Conservation (phyloP, 1,140 invertebrate species). For the Gerris buenoi region DNA sequence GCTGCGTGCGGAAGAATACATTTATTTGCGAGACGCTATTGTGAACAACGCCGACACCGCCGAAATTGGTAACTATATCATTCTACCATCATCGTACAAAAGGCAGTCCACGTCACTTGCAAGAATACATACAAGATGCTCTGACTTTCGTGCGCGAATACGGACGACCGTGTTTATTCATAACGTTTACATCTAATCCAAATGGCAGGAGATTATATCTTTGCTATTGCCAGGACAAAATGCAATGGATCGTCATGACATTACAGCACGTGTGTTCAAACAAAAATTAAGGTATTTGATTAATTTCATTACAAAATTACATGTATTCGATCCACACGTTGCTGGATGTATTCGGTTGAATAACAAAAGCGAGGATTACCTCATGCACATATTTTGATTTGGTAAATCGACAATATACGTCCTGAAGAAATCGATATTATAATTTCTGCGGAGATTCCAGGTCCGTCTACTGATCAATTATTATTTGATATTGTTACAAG, state of each 20-base stretch:
- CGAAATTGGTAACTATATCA: conserved; percentile 22
- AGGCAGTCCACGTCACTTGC: conserved; percentile 30
- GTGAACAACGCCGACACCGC: conserved; percentile 13
- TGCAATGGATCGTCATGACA: conserved; percentile 27
- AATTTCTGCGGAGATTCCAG: conserved; percentile 38
- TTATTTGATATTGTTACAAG: conserved; percentile 30
- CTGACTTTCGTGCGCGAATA: conserved; percentile 11
- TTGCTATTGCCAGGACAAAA: conserved; percentile 23
- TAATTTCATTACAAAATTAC: conserved; percentile 17
- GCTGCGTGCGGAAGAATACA: conserved; percentile 33
- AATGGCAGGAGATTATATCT: conserved; percentile 25
- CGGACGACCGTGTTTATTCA: conserved; percentile 22
- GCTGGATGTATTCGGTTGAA: too few species aligned
- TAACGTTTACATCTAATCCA: conserved; percentile 33
- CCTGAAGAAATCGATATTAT: conserved; percentile 36
- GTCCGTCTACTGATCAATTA: conserved; percentile 29
- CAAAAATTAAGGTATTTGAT: conserved; percentile 30
- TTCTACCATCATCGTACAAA: conserved; percentile 32
- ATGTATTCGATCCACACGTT: conserved; percentile 29
- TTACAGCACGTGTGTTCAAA: conserved; percentile 33
- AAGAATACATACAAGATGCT: conserved; percentile 10
- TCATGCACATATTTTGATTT: conserved; percentile 30
- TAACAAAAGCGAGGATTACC: conserved; percentile 35
- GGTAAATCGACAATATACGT: conserved; percentile 33
- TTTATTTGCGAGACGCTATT: conserved; percentile 30